Percentiles rank a stretch among this genome's conserved stretches.
phyloP scores from a whole-genome alignment of 2,797 vertebrate genomes.

The Sitta carolinensis region DNA sequence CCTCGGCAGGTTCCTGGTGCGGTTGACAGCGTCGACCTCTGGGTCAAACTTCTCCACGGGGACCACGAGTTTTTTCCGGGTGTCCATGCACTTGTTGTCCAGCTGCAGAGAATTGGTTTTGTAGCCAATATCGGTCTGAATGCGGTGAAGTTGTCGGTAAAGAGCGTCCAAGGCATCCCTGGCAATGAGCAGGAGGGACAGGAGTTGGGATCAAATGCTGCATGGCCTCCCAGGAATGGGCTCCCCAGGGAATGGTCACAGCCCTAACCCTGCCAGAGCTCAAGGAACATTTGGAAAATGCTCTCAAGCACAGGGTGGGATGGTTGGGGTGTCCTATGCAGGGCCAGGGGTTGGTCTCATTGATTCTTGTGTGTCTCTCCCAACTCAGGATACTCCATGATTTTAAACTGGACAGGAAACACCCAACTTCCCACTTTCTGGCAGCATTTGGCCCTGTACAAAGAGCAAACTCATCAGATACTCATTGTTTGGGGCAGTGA shows the following conservation, averaged over 20 bases:
- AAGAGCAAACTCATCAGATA: not conserved
- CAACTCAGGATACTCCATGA: not conserved
- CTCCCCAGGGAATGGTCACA: not conserved
- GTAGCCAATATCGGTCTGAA: slow-evolving; percentile 70
- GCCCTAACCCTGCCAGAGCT: not conserved
- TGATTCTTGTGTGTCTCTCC: not conserved
- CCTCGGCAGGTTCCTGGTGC: slow-evolving; percentile 65
- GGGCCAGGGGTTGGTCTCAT: not conserved
- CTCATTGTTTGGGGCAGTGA: not conserved
- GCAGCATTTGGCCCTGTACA: not conserved
- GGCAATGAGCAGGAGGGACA: not conserved
- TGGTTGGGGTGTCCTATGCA: not conserved
- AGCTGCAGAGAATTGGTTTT: slow-evolving; percentile 75
- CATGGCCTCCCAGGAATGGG: not conserved
- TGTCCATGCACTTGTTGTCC: slow-evolving; percentile 79
- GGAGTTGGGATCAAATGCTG: not conserved
- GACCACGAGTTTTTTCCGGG: slow-evolving; percentile 70
- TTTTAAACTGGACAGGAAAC: not conserved
- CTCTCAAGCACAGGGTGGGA: not conserved
- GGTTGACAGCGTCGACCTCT: slow-evolving; percentile 70
- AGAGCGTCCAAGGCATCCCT: slow-evolving; percentile 72
- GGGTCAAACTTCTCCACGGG: slow-evolving; percentile 71
- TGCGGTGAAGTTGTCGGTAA: slow-evolving; percentile 72
- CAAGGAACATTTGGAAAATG: not conserved
- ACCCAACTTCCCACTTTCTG: not conserved